Conservation (phyloP, 2,797 vertebrate species). For the Petrocephalus schoutedeni region DNA sequence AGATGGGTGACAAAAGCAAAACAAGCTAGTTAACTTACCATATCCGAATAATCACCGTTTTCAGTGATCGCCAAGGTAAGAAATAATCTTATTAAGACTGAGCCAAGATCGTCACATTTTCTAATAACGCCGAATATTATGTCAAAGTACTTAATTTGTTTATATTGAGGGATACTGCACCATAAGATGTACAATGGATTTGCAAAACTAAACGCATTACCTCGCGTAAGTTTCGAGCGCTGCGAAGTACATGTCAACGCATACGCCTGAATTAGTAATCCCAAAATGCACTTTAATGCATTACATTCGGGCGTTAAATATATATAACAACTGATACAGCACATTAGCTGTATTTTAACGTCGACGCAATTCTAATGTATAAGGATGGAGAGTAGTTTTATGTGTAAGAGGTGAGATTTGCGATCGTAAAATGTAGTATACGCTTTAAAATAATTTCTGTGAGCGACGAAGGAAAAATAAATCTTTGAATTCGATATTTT, state of each 20-base stretch:
- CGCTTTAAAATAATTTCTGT: not conserved
- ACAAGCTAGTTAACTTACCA: not conserved
- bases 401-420: not conserved
- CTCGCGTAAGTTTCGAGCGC: not conserved
- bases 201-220: slow-evolving; percentile 3
- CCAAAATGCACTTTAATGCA: not conserved
- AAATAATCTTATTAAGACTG: not conserved
- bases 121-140: not conserved
- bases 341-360: not conserved
- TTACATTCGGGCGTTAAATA: not conserved
- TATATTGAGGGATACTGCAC: not conserved
- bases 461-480: not conserved
- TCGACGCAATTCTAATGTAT: slow-evolving; percentile 14
- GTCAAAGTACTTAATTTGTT: not conserved
- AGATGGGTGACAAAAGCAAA: slow-evolving; percentile 20
- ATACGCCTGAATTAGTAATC: not conserved
- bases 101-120: not conserved
- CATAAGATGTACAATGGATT: not conserved
- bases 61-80: slow-evolving; percentile 16
- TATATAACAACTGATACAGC: not conserved
- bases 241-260: not conserved
- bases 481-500: not conserved
- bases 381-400: not conserved
- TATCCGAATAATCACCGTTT: not conserved
- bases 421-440: not conserved